Evolutionary conservation across 1,140 invertebrate species (phyloP), one percentile per base, ranked within the genome.

Genomic region (Ips nitidus): DNA sequence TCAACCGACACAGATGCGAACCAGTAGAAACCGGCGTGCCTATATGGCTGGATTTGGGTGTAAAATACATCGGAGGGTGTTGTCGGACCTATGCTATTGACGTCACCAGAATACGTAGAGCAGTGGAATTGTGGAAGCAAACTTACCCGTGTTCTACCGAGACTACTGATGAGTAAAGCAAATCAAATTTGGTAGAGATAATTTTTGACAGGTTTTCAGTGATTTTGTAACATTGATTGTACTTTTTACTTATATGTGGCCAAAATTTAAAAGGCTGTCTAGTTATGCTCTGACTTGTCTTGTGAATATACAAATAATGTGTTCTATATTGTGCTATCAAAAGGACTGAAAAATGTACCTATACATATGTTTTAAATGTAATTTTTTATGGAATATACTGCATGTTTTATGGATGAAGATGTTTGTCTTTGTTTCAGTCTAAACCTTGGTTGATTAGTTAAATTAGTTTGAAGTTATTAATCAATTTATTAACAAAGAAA

Each of bases 51-150:
- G 81, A 87, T 38, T 74, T 85, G 2, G 88, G 88, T 22, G 87
- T 88, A 38, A 83, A 81, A 36, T 88, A 87, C 77, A 81, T 91
- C 6, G 90, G 89, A 43, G 89, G 90, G 2, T 91, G 89, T 75
- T 91, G 90, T 77, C 81, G 88, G 60, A 87, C 88, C 0, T 87
- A 87, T 74, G 85, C 88, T 37, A 81, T 84, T 0, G 88, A 90
- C 72, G 83, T 87, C 2, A 83, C 81, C 2, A 81, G 84, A 41
- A 86, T 87, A 71, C 79, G 82, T 52, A 83, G 83, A 71, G 83
- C 86, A 77, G 84, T 86, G 43, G 79, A 81, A 68, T 82, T 81
- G 74, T 87, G 85, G 85, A 78, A 75, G 45, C 61, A 72, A 45
- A 42, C 36, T 1, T 45, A 53, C 39, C 55, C 40, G 43, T 64